phyloP scores from a whole-genome alignment of 2,888 invertebrate species.

The Torymus texanus region DNA sequence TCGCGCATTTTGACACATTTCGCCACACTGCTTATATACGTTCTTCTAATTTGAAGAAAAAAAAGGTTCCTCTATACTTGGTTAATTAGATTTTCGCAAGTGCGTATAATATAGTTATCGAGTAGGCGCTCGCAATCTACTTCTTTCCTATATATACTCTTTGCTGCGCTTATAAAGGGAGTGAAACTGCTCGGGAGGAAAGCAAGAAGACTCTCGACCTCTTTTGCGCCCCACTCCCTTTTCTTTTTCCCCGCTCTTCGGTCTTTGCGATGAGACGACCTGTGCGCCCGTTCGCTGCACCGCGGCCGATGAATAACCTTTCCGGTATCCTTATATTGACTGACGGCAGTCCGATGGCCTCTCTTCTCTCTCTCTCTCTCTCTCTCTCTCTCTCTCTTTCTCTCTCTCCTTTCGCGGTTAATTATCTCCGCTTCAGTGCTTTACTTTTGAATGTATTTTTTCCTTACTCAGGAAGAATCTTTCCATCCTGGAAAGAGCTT shows the following conservation, averaged over 20 bases:
- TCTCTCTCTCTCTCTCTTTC: not conserved
- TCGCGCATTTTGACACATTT: not conserved
- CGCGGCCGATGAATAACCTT: conserved; percentile 40
- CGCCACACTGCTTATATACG: too few relatives aligned
- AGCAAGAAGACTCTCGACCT: not conserved
- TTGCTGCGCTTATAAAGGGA: conserved; percentile 19
- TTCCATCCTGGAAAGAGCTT: conserved; percentile 6
- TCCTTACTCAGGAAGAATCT: not conserved
- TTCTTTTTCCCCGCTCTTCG: not conserved
- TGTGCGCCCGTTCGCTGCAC: not conserved
- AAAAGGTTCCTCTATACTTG: too few relatives aligned
- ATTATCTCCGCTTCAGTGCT: conserved; percentile 24
- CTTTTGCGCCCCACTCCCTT: not conserved
- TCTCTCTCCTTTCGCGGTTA: conserved; percentile 27
- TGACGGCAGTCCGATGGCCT: not conserved
- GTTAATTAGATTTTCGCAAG: too few relatives aligned
- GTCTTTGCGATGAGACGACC: not conserved
- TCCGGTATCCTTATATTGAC: conserved; percentile 33
- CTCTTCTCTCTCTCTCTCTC: not conserved
- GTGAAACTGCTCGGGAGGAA: conserved; percentile 28
- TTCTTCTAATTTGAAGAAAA: too few relatives aligned
- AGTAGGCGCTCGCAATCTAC: not conserved
- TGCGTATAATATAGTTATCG: not conserved
- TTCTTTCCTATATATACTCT: not conserved
- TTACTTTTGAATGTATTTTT: conserved; percentile 12